These are phyloP conservation scores for Ptyas mucosa DNA, from an alignment of 2,113 vertebrate genomes.

Conservation along the genomic window DNA sequence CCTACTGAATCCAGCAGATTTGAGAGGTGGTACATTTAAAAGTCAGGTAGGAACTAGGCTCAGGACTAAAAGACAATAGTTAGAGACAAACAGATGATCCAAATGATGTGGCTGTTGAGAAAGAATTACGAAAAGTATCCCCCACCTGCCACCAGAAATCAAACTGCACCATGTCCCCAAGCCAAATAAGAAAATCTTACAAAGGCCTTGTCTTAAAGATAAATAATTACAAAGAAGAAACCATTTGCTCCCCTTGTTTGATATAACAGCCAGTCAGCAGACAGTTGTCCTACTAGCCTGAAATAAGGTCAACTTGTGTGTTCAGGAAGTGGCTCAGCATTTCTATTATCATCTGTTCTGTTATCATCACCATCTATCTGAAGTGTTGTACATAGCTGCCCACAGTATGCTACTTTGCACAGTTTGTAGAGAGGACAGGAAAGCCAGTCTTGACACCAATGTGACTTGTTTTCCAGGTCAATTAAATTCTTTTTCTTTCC, in stretches of 20 bases:
- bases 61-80: neutral
- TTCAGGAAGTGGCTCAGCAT: neutral
- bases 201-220: neutral
- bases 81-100: neutral
- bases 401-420: neutral
- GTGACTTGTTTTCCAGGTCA: neutral
- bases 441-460: neutral
- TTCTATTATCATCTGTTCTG: neutral
- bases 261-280: neutral
- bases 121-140: neutral
- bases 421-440: neutral
- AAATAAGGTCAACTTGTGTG: neutral
- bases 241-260: neutral
- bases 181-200: neutral
- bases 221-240: neutral
- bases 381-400: neutral
- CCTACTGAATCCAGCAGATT: neutral
- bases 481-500: neutral
- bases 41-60: neutral
- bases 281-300: neutral
- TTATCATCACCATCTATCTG: neutral
- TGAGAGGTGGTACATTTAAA: conserved; percentile 2
- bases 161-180: neutral
- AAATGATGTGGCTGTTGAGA: neutral
- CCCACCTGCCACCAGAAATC: neutral